Conservation (phyloP, 2,888 invertebrate species). For the Andrena dorsata region DNA sequence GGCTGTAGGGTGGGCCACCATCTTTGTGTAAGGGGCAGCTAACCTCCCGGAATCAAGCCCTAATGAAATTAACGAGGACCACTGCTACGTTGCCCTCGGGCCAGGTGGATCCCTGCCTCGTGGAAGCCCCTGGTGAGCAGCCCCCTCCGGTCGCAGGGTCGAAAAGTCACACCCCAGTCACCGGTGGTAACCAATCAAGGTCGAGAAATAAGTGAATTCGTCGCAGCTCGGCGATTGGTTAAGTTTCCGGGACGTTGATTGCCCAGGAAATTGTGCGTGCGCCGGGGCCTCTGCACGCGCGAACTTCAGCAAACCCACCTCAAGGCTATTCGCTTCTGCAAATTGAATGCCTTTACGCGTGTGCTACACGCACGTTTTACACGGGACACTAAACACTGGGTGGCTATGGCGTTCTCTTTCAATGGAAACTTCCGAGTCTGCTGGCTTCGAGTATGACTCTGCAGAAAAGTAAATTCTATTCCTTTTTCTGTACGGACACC, state of each 20-base stretch:
- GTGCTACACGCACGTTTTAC: not conserved
- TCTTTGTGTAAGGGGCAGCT: constrained; percentile 62
- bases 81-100: constrained; percentile 75
- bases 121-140: constrained; percentile 39
- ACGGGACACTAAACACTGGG: not conserved
- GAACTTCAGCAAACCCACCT: constrained; percentile 18
- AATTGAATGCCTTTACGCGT: constrained; percentile 38
- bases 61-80: constrained; percentile 82
- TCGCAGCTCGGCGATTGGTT: constrained; percentile 79
- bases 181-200: constrained; percentile 79
- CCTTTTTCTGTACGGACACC: not conserved
- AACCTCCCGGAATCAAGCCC: constrained; percentile 75
- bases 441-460: not conserved
- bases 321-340: constrained; percentile 49
- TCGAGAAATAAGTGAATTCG: constrained; percentile 79
- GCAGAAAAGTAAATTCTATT: not conserved
- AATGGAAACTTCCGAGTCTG: not conserved
- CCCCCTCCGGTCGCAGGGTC: constrained; percentile 52
- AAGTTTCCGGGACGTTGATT: constrained; percentile 83
- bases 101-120: constrained; percentile 64
- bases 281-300: constrained; percentile 46
- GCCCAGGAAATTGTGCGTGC: constrained; percentile 83
- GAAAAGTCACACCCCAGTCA: constrained; percentile 81
- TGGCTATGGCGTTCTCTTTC: not conserved
- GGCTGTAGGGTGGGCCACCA: constrained; percentile 65